Conservation (phyloP, 2,797 vertebrate species). For the Cottoperca gobio region DNA sequence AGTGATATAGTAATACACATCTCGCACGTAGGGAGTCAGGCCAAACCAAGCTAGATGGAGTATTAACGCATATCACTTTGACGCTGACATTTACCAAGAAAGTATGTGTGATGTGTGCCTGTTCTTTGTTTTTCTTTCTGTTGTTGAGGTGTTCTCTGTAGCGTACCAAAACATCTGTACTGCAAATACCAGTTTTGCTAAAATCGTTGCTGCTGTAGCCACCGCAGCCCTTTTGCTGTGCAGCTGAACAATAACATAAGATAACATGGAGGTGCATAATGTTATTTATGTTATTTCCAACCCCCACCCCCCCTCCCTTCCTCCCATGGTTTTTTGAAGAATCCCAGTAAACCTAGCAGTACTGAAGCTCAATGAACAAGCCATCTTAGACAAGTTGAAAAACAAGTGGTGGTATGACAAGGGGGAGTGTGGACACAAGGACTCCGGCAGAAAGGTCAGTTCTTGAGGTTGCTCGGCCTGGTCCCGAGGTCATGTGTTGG, state of each 20-base stretch:
- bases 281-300: constrained; percentile 99
- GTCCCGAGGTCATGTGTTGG: constrained; percentile 66
- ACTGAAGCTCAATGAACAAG: constrained; percentile 99
- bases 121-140: constrained; percentile 71
- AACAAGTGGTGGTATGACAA: constrained; percentile 99
- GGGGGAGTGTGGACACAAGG: constrained; percentile 99
- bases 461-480: constrained; percentile 69
- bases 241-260: constrained; percentile 96
- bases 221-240: constrained; percentile 39
- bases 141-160: constrained; percentile 72
- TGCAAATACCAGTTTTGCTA: constrained; percentile 47
- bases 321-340: constrained; percentile 88
- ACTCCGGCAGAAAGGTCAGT: constrained; percentile 99
- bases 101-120: constrained; percentile 68
- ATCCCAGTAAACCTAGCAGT: constrained; percentile 99
- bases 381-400: constrained; percentile 99
- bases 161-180: constrained; percentile 45
- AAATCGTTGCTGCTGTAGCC: constrained; percentile 60
- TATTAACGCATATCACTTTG: constrained; percentile 98
- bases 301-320: constrained; percentile 35
- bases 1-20: constrained; percentile 99
- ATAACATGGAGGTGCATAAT: constrained; percentile 98
- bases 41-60: constrained; percentile 90
- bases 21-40: constrained; percentile 92
- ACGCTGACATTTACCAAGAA: constrained; percentile 83